Base-by-base conservation (phyloP, 2,113 vertebrate genomes). In the Nesospiza acunhae region DNA sequence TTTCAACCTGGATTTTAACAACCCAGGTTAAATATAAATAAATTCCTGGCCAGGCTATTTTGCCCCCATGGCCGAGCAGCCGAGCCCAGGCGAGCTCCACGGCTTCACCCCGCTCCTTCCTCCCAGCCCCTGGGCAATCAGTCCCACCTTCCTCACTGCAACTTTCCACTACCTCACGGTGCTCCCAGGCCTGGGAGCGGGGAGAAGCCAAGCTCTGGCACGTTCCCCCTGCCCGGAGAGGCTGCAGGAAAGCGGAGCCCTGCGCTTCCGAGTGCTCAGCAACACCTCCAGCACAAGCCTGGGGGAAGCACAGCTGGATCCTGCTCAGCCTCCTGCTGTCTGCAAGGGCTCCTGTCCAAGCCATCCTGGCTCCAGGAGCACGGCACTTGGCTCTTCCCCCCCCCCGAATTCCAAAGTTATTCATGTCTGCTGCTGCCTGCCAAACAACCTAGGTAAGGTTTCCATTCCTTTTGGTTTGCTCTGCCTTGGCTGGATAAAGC, bases 391-490 rank as follows among this genome's bases (percentile, higher is more conserved):
- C 88, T 74, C 13, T 24, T 35, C 42, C 28, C 67, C 42, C 28
- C 67, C 41, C 69, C 47, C 4, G 55, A 67, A 96, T 91, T 92
- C 84, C 92, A 7, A 28, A 67, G 78, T 95, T 89, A 92, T 96
- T 96, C 93, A 16, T 8, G 91, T 95, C 75, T 77, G 26, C 89
- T 53, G 76, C 73, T 42, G 0, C 28, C 2, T 80, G 94, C 90
- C 95, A 94, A 84, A 37, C 23, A 7, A 63, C 14, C 83, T 26
- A 95, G 91, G 80, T 77, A 33, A 84, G 75, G 66, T 95, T 97
- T 96, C 96, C 92, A 92, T 68, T 87, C 85, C 47, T 62, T 39
- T 7, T 6, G 24, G 4, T 23, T 74, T 9, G 72, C 89, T 81
- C 83, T 1, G 56, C 17, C 58, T 5, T 84, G 87, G 91, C 79